These are phyloP conservation scores for Dicyrtoma fusca DNA, from an alignment of 2,888 invertebrate genomes.

Conservation along the genomic window DNA sequence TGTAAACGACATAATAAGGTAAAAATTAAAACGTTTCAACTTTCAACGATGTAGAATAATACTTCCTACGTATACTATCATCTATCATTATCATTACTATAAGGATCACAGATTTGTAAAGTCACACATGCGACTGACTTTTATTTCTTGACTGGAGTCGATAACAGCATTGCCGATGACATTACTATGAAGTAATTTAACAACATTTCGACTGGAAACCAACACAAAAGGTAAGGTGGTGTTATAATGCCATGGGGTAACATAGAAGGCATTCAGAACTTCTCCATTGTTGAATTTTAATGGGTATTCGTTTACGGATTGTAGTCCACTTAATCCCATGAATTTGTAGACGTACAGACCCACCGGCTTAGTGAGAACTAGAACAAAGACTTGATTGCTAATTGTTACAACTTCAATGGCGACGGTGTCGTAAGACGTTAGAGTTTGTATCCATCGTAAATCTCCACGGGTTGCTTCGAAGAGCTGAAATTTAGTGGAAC, in stretches of 20 bases:
- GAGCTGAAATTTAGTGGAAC: conserved; percentile 13
- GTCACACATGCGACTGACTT: not conserved
- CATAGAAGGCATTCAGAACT: conserved; percentile 37
- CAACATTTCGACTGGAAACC: conserved; percentile 31
- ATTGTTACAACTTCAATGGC: conserved; percentile 34
- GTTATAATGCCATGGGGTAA: conserved; percentile 37
- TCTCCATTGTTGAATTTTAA: conserved; percentile 43
- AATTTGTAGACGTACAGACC: conserved; percentile 46
- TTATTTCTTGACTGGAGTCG: not conserved
- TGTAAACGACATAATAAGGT: not conserved
- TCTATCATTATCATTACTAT: not conserved
- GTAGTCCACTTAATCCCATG: conserved; percentile 47
- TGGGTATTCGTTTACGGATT: conserved; percentile 42
- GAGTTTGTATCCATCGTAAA: conserved; percentile 37
- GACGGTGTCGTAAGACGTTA: conserved; percentile 36
- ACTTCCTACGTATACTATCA: not conserved
- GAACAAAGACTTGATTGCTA: conserved; percentile 37
- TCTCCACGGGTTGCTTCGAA: conserved; percentile 17
- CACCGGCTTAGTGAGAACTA: conserved; percentile 43
- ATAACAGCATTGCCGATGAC: conserved; percentile 42
- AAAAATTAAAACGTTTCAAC: conserved; percentile 1
- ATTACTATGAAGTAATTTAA: conserved; percentile 47
- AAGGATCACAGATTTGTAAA: not conserved
- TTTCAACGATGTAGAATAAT: not conserved
- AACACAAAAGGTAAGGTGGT: conserved; percentile 41